These are phyloP conservation scores for Beris chalybata DNA, from an alignment of 2,888 invertebrate species.

Conservation along the genomic window DNA sequence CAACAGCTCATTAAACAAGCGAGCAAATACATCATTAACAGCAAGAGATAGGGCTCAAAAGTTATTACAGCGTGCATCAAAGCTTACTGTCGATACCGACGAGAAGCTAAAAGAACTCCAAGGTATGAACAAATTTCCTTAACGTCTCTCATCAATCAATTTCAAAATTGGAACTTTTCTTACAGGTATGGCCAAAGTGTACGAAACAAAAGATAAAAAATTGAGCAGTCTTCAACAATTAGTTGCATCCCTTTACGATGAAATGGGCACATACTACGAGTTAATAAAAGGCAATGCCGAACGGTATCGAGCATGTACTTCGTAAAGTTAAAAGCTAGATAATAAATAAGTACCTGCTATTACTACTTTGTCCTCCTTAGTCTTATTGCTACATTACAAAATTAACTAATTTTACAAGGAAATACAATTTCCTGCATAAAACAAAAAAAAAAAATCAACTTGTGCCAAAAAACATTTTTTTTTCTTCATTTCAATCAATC, in stretches of 20 bases:
- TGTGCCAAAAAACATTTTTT: too few species aligned
- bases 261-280: slow-evolving; percentile 65
- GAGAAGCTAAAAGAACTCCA: slow-evolving; percentile 72
- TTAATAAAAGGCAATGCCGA: slow-evolving; percentile 65
- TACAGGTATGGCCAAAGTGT: slow-evolving; percentile 63
- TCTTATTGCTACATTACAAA: too few species aligned
- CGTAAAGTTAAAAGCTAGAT: too few species aligned
- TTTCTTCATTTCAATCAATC: too few species aligned
- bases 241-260: slow-evolving; percentile 63
- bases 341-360: too few species aligned
- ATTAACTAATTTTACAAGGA: too few species aligned
- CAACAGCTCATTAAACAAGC: slow-evolving; percentile 69
- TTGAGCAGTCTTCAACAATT: slow-evolving; percentile 62
- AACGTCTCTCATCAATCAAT: slow-evolving; percentile 17
- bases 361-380: too few species aligned
- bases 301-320: slow-evolving; percentile 63
- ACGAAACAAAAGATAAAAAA: slow-evolving; percentile 62
- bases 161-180: slow-evolving; percentile 36
- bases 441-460: too few species aligned
- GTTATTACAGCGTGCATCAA: slow-evolving; percentile 77
- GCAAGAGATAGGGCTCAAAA: slow-evolving; percentile 78
- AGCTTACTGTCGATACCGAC: slow-evolving; percentile 77
- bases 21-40: slow-evolving; percentile 73
- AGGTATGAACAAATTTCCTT: slow-evolving; percentile 49
- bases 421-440: too few species aligned